These are phyloP conservation scores for human DNA, from an alignment of 2,113 vertebrate species.

Conservation along the genomic window DNA sequence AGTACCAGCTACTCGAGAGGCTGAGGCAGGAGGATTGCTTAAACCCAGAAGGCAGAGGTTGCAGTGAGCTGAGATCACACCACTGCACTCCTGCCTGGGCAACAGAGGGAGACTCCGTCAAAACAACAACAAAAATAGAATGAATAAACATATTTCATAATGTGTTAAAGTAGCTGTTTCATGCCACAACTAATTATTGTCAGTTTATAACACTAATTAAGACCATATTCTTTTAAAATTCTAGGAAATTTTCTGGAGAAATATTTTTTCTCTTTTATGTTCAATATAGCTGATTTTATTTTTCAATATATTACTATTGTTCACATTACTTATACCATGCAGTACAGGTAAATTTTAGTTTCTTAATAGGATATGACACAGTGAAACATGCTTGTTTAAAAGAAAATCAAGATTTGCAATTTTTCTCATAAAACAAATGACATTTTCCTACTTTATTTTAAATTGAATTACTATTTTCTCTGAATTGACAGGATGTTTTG, in stretches of 20 bases:
- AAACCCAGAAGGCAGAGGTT: too few species aligned
- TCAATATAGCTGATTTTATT: background rate
- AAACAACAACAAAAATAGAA: background rate
- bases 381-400: background rate
- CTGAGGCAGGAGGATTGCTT: too few species aligned
- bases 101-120: too few species aligned
- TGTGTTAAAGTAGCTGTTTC: background rate
- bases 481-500: background rate
- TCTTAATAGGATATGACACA: background rate
- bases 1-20: too few species aligned
- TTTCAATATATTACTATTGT: background rate
- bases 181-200: background rate
- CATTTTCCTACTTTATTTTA: background rate
- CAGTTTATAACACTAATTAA: conserved; percentile 9
- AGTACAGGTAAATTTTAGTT: background rate
- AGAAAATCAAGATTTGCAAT: background rate
- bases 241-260: background rate
- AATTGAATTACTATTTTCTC: background rate
- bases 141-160: background rate
- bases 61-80: too few species aligned
- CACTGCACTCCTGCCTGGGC: too few species aligned
- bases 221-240: background rate
- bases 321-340: background rate
- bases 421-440: background rate
- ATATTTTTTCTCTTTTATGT: background rate